A percentile compares a stretch with the other conserved stretches of the same genome.
These are phyloP conservation scores for Ypsolopha scabrella DNA, from an alignment of 2,888 invertebrate species.

Conservation along the genomic window DNA sequence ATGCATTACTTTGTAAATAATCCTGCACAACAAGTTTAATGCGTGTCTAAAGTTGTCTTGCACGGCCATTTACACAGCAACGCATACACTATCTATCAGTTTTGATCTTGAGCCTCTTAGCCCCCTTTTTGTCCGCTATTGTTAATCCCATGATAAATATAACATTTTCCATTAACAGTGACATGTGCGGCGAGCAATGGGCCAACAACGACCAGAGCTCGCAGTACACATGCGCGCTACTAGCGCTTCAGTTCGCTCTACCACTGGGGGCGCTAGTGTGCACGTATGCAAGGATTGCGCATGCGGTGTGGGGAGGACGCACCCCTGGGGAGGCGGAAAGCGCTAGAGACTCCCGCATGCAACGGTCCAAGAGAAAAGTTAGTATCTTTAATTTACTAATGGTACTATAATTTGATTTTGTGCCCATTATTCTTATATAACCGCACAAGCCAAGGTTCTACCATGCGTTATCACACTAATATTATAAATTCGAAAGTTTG, in stretches of 20 bases:
- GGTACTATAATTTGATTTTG: too few relatives aligned
- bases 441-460: too few relatives aligned
- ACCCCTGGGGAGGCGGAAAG: conserved; percentile 92
- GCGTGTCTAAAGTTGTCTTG: too few relatives aligned
- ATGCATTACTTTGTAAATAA: too few relatives aligned
- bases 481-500: too few relatives aligned
- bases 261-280: conserved; percentile 85
- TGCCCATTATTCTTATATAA: too few relatives aligned
- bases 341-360: conserved; percentile 84
- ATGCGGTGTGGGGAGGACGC: conserved; percentile 87
- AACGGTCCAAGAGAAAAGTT: conserved; percentile 84
- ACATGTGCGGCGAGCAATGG: conserved; percentile 82
- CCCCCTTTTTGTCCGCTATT: neutral
- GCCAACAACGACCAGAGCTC: conserved; percentile 71
- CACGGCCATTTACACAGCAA: too few relatives aligned
- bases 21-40: too few relatives aligned
- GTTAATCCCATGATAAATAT: neutral
- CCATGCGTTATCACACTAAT: too few relatives aligned
- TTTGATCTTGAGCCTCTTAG: too few relatives aligned
- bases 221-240: conserved; percentile 81
- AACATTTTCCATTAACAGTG: conserved; percentile 43
- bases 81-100: too few relatives aligned
- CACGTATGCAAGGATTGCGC: conserved; percentile 88
- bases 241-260: conserved; percentile 86
- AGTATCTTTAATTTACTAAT: neutral